Conservation (phyloP, 2,113 vertebrate genomes). For the Rhea americana region DNA sequence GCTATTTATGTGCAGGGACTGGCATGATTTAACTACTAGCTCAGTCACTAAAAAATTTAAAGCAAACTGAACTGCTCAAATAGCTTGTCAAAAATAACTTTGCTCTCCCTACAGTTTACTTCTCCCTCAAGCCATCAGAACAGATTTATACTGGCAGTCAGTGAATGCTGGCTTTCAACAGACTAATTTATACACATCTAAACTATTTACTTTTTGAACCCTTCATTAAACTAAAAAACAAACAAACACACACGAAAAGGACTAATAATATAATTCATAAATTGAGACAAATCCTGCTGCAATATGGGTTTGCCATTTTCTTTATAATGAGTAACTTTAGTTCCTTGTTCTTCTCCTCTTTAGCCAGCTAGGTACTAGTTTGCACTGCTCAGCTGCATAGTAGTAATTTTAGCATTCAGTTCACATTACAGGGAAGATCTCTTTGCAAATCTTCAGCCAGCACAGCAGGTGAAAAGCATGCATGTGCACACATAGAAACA, state of each 20-base stretch:
- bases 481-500: background rate
- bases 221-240: background rate
- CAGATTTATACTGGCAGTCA: conserved; percentile 26
- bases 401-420: background rate
- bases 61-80: background rate
- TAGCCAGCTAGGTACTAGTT: background rate
- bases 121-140: conserved; percentile 13
- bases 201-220: background rate
- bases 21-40: background rate
- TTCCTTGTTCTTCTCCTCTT: conserved; percentile 14
- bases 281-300: background rate
- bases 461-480: background rate
- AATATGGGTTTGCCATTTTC: background rate
- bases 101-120: conserved; percentile 20
- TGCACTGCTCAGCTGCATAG: background rate
- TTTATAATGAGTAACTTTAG: background rate
- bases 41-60: background rate
- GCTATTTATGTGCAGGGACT: background rate
- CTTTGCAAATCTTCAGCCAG: background rate
- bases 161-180: background rate
- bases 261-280: background rate
- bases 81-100: conserved; percentile 48
- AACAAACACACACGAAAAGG: background rate
- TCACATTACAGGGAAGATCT: background rate
- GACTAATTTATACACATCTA: background rate